phyloP scores from a whole-genome alignment of 2,797 vertebrate species.

The Pachyuromys duprasi region DNA sequence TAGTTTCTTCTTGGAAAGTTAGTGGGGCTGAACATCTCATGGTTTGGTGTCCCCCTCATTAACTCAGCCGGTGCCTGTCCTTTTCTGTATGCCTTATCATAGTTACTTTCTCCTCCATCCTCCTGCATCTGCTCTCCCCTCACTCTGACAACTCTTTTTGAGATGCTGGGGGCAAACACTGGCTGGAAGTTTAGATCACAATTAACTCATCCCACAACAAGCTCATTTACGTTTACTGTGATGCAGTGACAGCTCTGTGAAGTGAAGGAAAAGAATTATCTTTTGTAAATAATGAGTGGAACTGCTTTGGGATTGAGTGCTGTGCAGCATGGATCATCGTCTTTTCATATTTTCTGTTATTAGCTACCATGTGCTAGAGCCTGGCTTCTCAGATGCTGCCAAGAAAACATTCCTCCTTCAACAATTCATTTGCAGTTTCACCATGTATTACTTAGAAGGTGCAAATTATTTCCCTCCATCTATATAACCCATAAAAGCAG shows the following conservation, averaged over 20 bases:
- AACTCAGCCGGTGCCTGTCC: not conserved
- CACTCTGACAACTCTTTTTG: not conserved
- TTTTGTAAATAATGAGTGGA: conserved; percentile 22
- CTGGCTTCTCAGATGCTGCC: not conserved
- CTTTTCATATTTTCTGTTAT: not conserved
- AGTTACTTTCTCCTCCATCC: accelerated
- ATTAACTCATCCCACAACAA: not conserved
- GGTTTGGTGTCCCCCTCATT: accelerated
- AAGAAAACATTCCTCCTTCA: not conserved
- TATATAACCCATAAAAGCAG: too few relatives aligned
- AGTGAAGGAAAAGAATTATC: not conserved
- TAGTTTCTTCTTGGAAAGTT: not conserved
- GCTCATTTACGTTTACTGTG: conserved; percentile 8
- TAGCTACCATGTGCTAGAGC: not conserved
- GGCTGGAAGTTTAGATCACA: not conserved
- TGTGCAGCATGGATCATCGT: not conserved
- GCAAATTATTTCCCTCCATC: not conserved
- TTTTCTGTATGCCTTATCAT: not conserved
- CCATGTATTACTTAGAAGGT: accelerated
- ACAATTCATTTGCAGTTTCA: not conserved
- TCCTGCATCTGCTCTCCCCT: not conserved
- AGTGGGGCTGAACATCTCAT: too few relatives aligned
- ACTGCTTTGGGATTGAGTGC: conserved; percentile 21
- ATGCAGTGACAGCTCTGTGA: not conserved
- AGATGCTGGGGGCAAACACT: not conserved